phyloP scores from a whole-genome alignment of 2,113 vertebrate genomes.

The Balaenoptera acutorostrata region DNA sequence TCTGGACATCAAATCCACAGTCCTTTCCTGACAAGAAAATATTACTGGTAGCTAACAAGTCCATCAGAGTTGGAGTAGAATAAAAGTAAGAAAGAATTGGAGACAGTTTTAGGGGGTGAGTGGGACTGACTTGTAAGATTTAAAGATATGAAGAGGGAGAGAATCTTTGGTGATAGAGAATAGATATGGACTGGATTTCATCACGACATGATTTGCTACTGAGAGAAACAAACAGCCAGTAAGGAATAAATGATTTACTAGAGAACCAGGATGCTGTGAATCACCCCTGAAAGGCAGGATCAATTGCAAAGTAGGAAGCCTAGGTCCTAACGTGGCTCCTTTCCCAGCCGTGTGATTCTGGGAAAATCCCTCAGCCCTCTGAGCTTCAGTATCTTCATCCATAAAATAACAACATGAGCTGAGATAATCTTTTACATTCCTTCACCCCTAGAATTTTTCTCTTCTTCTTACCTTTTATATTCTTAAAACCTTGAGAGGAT shows the following conservation, averaged over 20 bases:
- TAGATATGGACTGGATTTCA: neutral
- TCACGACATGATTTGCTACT: neutral
- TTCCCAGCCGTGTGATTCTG: neutral
- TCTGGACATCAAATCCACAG: neutral
- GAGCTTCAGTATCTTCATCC: neutral
- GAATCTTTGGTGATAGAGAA: neutral
- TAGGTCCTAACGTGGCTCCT: neutral
- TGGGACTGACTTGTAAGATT: neutral
- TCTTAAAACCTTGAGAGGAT: neutral
- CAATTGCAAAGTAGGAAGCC: neutral
- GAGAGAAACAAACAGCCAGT: neutral
- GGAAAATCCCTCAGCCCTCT: neutral
- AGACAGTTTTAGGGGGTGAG: neutral
- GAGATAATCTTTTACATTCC: neutral
- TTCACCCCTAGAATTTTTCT: neutral
- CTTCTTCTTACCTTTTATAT: neutral
- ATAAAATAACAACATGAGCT: neutral
- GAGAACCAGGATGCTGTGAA: neutral
- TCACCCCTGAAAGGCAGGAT: neutral
- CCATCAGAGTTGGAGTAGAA: neutral
- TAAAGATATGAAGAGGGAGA: neutral
- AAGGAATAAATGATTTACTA: neutral
- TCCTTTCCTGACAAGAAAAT: neutral
- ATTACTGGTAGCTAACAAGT: neutral
- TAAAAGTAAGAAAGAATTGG: neutral